These are phyloP conservation scores for Conistra vaccinii DNA, from an alignment of 2,888 invertebrate species.

Conservation along the genomic window DNA sequence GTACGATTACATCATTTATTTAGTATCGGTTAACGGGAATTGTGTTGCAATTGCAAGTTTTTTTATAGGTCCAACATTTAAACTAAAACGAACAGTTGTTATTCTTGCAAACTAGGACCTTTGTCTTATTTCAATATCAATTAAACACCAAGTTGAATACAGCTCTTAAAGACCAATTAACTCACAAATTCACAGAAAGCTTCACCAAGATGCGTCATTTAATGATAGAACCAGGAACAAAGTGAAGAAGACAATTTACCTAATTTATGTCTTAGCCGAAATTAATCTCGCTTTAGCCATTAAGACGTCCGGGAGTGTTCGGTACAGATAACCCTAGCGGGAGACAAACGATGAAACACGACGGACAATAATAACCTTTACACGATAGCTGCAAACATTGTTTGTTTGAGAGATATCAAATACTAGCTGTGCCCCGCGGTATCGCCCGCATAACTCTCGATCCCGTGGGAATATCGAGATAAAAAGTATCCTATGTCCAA, in stretches of 20 bases:
- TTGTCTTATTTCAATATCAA: constrained; percentile 15
- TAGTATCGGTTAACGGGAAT: neutral
- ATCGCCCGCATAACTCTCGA: too few species aligned
- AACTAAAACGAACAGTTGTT: neutral
- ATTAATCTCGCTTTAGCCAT: constrained; percentile 63
- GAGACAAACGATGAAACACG: constrained; percentile 27
- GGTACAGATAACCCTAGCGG: constrained; percentile 40
- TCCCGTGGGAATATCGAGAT: too few species aligned
- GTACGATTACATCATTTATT: constrained; percentile 31
- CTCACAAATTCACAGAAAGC: constrained; percentile 40
- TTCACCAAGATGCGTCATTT: constrained; percentile 45
- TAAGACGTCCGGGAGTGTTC: constrained; percentile 62
- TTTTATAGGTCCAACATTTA: neutral
- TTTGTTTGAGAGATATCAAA: constrained; percentile 10
- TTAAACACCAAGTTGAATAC: constrained; percentile 11
- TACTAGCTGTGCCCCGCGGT: too few species aligned
- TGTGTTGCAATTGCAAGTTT: neutral
- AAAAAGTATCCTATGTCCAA: too few species aligned
- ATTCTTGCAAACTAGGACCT: neutral
- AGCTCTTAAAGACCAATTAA: constrained; percentile 38
- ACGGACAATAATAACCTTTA: constrained; percentile 34
- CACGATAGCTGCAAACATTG: constrained; percentile 18
- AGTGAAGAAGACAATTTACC: constrained; percentile 59
- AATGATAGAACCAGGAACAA: constrained; percentile 28
- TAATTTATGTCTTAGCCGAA: constrained; percentile 66